Evolutionary conservation across 2,888 invertebrate species (phyloP).

Genomic region (Rhyacophila evoluta): DNA sequence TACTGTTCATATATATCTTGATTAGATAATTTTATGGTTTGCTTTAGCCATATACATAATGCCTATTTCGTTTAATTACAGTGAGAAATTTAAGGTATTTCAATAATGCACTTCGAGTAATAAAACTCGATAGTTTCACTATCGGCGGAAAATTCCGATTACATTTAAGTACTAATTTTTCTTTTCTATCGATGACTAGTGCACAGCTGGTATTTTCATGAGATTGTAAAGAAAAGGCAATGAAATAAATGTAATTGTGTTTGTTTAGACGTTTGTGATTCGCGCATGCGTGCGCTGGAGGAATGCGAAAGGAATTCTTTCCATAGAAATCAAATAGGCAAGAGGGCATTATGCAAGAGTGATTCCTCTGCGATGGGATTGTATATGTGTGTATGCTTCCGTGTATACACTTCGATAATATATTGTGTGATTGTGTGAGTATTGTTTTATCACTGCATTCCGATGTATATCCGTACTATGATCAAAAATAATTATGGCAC

Average conservation of each 20-base stretch:
- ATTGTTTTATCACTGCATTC: neutral
- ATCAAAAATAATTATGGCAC: too few species aligned
- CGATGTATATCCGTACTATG: too few species aligned
- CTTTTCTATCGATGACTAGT: neutral
- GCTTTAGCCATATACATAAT: too few species aligned
- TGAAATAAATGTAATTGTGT: neutral
- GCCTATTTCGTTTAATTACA: too few species aligned
- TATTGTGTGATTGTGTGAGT: neutral
- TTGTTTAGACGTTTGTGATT: neutral
- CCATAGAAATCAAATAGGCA: slow-evolving; percentile 5
- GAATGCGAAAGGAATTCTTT: slow-evolving; percentile 42
- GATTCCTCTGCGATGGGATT: slow-evolving; percentile 9
- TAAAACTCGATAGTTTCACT: neutral
- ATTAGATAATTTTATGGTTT: too few species aligned
- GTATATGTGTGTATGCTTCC: neutral
- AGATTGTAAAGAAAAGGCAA: neutral
- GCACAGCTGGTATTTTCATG: neutral
- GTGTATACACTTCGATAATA: neutral
- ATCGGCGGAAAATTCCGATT: neutral
- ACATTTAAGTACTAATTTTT: neutral
- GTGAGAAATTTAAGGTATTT: too few species aligned
- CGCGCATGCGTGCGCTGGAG: slow-evolving; percentile 36
- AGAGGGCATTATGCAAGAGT: slow-evolving; percentile 29
- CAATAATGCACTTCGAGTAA: too few species aligned
- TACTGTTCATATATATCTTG: too few species aligned